These are phyloP conservation scores for Brevimyrus niger DNA, from an alignment of 2,113 vertebrate species.

Conservation along the genomic window DNA sequence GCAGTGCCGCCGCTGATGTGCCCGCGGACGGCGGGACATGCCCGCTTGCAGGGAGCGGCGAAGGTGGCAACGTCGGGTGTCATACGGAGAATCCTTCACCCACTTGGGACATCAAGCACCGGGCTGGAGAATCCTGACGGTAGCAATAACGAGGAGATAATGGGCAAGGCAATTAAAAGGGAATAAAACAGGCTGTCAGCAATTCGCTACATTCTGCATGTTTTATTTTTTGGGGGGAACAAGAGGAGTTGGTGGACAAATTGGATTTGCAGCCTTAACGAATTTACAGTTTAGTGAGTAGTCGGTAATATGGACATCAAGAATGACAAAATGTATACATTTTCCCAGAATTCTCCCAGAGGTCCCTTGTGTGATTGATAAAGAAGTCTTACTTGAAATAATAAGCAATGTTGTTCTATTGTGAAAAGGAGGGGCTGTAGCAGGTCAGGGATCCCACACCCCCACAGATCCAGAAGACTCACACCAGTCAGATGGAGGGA, in stretches of 20 bases:
- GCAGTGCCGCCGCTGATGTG: slow-evolving; percentile 56
- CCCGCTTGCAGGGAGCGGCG: slow-evolving; percentile 34
- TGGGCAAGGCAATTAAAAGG: slow-evolving; percentile 14
- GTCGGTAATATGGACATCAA: slow-evolving; percentile 50
- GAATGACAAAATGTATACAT: slow-evolving; percentile 41
- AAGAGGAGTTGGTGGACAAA: background rate
- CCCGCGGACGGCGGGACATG: slow-evolving; percentile 50
- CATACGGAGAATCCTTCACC: slow-evolving; percentile 12
- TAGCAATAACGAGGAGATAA: slow-evolving; percentile 23
- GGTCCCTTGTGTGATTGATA: background rate
- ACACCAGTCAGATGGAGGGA: background rate
- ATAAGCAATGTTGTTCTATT: background rate
- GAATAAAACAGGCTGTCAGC: slow-evolving; percentile 16
- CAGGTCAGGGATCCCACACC: background rate
- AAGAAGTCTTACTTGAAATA: background rate
- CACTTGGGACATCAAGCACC: background rate
- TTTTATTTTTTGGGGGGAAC: background rate
- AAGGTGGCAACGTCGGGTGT: background rate
- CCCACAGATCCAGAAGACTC: background rate
- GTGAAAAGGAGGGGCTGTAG: background rate
- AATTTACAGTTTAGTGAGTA: background rate
- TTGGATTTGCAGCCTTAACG: background rate
- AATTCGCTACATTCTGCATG: background rate
- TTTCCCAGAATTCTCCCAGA: background rate
- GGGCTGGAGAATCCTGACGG: slow-evolving; percentile 9